Percentiles rank a stretch among this genome's conserved stretches.
phyloP scores from a whole-genome alignment of 2,888 invertebrate genomes.

The Drosophila conformis region DNA sequence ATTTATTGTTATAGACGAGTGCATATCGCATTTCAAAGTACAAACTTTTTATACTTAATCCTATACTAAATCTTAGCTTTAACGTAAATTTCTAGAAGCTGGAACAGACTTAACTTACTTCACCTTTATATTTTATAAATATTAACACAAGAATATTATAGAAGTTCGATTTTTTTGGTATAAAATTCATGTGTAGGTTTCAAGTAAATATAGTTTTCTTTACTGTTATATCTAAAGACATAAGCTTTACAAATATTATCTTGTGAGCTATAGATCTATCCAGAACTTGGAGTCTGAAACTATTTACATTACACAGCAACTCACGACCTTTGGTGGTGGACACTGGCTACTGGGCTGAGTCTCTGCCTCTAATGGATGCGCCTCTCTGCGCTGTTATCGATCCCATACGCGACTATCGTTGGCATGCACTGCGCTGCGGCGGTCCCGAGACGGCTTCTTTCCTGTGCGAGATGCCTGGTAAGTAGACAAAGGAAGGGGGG shows the following conservation, averaged over 20 bases:
- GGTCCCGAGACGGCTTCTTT: slow-evolving; percentile 92
- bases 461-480: slow-evolving; percentile 92
- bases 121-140: neutral
- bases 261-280: neutral
- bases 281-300: neutral
- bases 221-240: too few species aligned
- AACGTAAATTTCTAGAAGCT: neutral
- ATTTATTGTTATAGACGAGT: neutral
- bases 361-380: slow-evolving; percentile 87
- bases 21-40: neutral
- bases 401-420: slow-evolving; percentile 91
- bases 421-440: slow-evolving; percentile 91
- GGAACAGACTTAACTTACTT: neutral
- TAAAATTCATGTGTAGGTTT: neutral
- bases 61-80: neutral
- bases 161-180: neutral
- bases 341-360: slow-evolving; percentile 90
- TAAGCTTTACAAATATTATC: too few species aligned
- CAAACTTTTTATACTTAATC: neutral
- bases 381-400: slow-evolving; percentile 91
- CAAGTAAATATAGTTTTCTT: neutral
- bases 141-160: neutral
- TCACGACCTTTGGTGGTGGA: slow-evolving; percentile 84
- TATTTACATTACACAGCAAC: slow-evolving; percentile 69
- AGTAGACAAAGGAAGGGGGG: slow-evolving; percentile 35